Conservation (phyloP, 2,797 vertebrate genomes). For the Intellagama lesueurii region DNA sequence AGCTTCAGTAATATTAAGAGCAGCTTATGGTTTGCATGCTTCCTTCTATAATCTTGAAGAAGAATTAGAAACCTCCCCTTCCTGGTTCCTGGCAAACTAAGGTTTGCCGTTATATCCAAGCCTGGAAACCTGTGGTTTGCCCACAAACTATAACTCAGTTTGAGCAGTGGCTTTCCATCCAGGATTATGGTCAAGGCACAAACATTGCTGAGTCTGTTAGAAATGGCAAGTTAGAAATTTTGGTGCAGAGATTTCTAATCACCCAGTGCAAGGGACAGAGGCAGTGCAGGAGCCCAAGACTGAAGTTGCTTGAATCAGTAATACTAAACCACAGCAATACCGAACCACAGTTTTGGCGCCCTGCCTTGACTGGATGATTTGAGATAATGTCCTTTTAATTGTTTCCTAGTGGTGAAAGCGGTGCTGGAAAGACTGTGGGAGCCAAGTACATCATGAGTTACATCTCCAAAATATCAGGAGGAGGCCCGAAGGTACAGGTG, state of each 20-base stretch:
- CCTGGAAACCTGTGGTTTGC: background rate
- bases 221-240: background rate
- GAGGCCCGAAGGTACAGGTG: conserved; percentile 95
- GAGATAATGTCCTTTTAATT: conserved; percentile 24
- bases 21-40: background rate
- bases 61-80: background rate
- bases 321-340: background rate
- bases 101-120: background rate
- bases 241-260: background rate
- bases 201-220: no score
- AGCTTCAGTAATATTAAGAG: background rate
- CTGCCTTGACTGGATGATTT: background rate
- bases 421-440: conserved; percentile 97
- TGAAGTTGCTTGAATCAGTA: background rate
- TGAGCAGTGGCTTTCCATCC: background rate
- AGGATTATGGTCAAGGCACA: no score
- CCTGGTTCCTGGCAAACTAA: background rate
- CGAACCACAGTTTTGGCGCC: background rate
- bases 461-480: conserved; percentile 94
- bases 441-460: conserved; percentile 99
- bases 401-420: conserved; percentile 90
- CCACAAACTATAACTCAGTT: background rate
- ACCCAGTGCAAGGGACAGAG: no score
- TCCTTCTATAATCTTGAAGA: background rate
- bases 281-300: background rate